These are phyloP conservation scores for Uloborus diversus DNA, from an alignment of 1,140 invertebrate genomes.

Conservation along the genomic window DNA sequence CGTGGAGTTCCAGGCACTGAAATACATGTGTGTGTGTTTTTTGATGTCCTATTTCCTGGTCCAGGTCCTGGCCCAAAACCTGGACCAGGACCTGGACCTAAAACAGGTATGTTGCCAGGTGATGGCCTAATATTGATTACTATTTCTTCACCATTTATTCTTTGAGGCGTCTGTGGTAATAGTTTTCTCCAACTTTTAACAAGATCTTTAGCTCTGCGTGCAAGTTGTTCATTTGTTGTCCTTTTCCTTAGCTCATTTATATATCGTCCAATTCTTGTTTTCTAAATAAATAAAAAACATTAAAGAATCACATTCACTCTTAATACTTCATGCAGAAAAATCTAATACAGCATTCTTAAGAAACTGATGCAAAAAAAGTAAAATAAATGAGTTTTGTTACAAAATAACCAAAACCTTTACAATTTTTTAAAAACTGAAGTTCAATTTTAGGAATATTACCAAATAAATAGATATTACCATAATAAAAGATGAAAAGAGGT, in stretches of 20 bases:
- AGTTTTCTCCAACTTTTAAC: constrained; percentile 90
- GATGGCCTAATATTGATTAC: constrained; percentile 17
- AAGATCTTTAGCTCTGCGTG: constrained; percentile 87
- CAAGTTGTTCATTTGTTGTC: constrained; percentile 79
- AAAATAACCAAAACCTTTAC: no score
- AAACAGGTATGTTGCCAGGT: constrained; percentile 20
- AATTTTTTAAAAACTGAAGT: no score
- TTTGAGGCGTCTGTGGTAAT: constrained; percentile 59
- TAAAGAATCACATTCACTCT: neutral
- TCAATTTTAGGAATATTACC: no score
- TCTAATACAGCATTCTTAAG: neutral
- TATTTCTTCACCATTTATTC: constrained; percentile 47
- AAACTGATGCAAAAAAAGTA: neutral
- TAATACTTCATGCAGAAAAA: neutral
- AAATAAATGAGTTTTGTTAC: no score
- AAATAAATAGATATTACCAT: no score
- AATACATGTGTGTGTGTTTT: constrained; percentile 48
- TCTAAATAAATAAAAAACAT: constrained; percentile 65
- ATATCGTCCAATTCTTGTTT: constrained; percentile 89
- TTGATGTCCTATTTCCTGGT: constrained; percentile 53
- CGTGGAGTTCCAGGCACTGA: constrained; percentile 50
- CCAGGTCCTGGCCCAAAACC: constrained; percentile 55
- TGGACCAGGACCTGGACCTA: constrained; percentile 49
- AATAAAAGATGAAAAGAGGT: no score
- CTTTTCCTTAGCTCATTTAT: constrained; percentile 90